Conservation (phyloP, 92 coral and sea anemone genomes). For the Epizoanthus stellaris region DNA sequence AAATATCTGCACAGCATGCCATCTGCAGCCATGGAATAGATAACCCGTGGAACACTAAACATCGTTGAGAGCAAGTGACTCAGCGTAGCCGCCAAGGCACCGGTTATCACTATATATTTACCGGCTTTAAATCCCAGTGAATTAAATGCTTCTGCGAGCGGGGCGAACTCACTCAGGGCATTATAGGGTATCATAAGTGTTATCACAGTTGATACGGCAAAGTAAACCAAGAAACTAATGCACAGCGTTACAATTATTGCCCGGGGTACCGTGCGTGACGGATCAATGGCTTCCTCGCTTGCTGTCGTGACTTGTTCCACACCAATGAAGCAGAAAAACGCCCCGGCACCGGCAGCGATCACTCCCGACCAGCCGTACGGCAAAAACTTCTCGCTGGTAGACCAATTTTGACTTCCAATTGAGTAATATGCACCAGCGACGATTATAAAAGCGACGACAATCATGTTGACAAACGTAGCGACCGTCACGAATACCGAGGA, state of each 20-base stretch:
- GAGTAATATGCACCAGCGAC: slow-evolving; percentile 62
- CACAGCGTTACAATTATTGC: slow-evolving; percentile 55
- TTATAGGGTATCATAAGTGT: slow-evolving; percentile 58
- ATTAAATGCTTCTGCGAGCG: slow-evolving; percentile 56
- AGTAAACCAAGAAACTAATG: slow-evolving; percentile 43
- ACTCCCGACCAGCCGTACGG: slow-evolving; percentile 82
- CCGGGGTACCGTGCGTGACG: slow-evolving; percentile 65
- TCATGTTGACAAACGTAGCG: slow-evolving; percentile 70
- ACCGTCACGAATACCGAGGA: slow-evolving; percentile 62
- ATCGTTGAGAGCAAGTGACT: slow-evolving; percentile 58
- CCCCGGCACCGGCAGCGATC: slow-evolving; percentile 73
- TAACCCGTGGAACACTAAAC: slow-evolving; percentile 75
- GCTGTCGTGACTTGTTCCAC: slow-evolving; percentile 80
- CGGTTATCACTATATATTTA: slow-evolving; percentile 72
- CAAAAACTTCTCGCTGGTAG: slow-evolving; percentile 56
- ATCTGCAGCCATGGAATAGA: slow-evolving; percentile 80
- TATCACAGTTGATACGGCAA: slow-evolving; percentile 58
- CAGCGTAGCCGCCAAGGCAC: slow-evolving; percentile 78
- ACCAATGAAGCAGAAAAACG: slow-evolving; percentile 77
- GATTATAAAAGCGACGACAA: slow-evolving; percentile 65
- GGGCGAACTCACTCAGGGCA: slow-evolving; percentile 38
- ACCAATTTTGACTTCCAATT: slow-evolving; percentile 68
- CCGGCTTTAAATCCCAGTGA: slow-evolving; percentile 63
- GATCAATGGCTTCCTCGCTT: slow-evolving; percentile 76
- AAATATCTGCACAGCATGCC: slow-evolving; percentile 75